A percentile compares a stretch with the other conserved stretches of the same genome.
Conservation (phyloP, 2,113 vertebrate genomes). For the Orthonyx spaldingii region DNA sequence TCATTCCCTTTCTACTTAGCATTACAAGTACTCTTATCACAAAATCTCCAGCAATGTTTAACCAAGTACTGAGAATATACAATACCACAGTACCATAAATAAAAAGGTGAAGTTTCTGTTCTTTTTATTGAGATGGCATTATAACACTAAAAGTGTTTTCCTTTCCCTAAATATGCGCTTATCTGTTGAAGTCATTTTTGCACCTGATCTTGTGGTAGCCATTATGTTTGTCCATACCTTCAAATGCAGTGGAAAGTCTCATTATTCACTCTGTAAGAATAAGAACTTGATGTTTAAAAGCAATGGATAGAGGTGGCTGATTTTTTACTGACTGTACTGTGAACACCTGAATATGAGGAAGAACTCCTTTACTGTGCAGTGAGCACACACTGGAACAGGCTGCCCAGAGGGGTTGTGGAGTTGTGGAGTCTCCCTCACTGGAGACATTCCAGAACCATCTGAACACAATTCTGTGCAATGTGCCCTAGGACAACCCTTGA, state of each 20-base stretch:
- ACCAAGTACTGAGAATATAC: background rate
- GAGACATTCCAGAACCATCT: background rate
- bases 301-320: background rate
- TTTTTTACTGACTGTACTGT: background rate
- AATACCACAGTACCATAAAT: background rate
- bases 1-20: background rate
- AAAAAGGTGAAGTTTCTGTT: background rate
- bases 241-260: background rate
- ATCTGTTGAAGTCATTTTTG: background rate
- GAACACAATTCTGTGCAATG: background rate
- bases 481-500: background rate
- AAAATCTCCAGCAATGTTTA: conserved; percentile 40
- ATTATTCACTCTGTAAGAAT: background rate
- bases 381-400: background rate
- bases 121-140: background rate
- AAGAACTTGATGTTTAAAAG: background rate
- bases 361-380: background rate
- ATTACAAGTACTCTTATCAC: background rate
- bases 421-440: background rate
- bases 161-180: background rate
- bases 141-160: background rate
- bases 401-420: background rate
- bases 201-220: background rate
- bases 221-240: background rate
- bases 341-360: background rate